These are phyloP conservation scores for Cyclophora punctaria DNA, from an alignment of 2,888 invertebrate genomes.

Conservation along the genomic window DNA sequence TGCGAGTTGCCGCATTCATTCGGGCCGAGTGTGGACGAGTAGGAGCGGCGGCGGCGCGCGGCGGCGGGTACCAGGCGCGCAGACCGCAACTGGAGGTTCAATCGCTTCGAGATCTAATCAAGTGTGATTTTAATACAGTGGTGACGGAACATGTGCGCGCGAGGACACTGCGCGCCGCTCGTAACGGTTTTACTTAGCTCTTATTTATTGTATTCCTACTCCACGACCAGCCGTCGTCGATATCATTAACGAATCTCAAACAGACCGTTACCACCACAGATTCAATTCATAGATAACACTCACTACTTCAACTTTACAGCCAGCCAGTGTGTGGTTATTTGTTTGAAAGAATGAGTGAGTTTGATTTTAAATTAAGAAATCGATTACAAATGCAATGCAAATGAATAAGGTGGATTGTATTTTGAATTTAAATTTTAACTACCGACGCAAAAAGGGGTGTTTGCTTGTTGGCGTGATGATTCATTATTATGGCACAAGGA, in stretches of 20 bases:
- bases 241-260: constrained; percentile 36
- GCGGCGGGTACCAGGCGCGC: constrained; percentile 47
- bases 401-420: constrained; percentile 1
- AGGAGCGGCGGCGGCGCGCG: constrained; percentile 2
- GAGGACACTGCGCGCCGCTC: constrained; percentile 24
- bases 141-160: constrained; percentile 24
- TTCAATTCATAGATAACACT: neutral
- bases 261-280: constrained; percentile 29
- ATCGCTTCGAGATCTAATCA: constrained; percentile 61
- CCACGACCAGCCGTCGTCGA: constrained; percentile 16
- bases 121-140: constrained; percentile 65
- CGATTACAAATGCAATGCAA: constrained; percentile 23
- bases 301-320: too few relatives aligned
- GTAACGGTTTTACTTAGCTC: constrained; percentile 36
- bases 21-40: constrained; percentile 29
- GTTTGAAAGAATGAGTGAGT: too few relatives aligned
- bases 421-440: too few relatives aligned
- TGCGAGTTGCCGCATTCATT: constrained; percentile 24
- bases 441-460: too few relatives aligned
- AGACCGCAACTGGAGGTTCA: constrained; percentile 52
- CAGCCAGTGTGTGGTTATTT: too few relatives aligned
- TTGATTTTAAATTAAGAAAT: constrained; percentile 12
- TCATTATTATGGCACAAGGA: too few relatives aligned
- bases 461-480: too few relatives aligned
- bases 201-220: constrained; percentile 19